Conservation (phyloP, 2,797 vertebrate species). For the Acanthopagrus latus region DNA sequence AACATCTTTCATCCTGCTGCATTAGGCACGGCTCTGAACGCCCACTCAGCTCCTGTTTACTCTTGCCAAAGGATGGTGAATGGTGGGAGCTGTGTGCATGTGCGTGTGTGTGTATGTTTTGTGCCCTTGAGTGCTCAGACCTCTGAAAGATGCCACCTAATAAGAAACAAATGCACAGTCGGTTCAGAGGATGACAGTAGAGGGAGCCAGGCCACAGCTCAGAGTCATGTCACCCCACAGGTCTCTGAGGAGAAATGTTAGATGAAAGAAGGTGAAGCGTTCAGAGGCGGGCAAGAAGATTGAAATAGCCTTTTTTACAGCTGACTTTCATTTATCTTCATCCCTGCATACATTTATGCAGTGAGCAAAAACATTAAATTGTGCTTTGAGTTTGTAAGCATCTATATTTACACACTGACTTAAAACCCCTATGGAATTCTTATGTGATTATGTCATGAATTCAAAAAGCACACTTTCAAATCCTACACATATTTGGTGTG, state of each 20-base stretch:
- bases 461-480: too few species aligned
- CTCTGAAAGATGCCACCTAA: constrained; percentile 73
- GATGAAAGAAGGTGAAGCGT: constrained; percentile 3
- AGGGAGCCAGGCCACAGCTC: constrained; percentile 52
- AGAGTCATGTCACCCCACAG: constrained; percentile 51
- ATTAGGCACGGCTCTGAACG: constrained; percentile 75
- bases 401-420: too few species aligned
- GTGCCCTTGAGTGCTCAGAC: constrained; percentile 9
- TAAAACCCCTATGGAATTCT: too few species aligned
- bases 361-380: neutral
- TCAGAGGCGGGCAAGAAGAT: constrained; percentile 1
- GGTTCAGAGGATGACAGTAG: constrained; percentile 44
- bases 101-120: neutral
- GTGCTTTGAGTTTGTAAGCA: neutral
- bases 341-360: neutral
- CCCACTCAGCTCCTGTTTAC: constrained; percentile 80
- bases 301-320: neutral
- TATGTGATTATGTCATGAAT: too few species aligned
- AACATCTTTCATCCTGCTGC: constrained; percentile 80
- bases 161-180: constrained; percentile 71
- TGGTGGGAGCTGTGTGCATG: constrained; percentile 34
- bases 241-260: constrained; percentile 11
- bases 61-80: constrained; percentile 42
- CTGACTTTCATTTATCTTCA: neutral
- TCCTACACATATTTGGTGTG: too few species aligned